Base-by-base conservation (phyloP, 2,888 invertebrate species). In the Cheilosia vulpina region DNA sequence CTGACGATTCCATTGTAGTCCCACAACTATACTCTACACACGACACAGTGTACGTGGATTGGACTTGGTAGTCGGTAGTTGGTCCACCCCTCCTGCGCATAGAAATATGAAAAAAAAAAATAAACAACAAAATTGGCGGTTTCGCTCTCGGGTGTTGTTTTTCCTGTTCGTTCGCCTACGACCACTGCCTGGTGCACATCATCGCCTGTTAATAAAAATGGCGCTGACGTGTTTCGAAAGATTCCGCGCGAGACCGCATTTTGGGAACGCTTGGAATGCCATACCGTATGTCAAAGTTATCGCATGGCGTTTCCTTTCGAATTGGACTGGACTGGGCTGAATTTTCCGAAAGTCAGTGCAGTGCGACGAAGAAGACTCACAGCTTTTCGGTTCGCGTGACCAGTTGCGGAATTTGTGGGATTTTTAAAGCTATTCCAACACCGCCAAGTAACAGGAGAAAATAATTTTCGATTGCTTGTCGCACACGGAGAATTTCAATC, bases 191-290 rank as follows among this genome's bases (percentile, higher is more conserved):
- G 72, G 31, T 77, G 24, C 55, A 75, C 79, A 84, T 85, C 76
- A 27, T 85, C 81, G 77, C 87, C 87, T 82, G 87, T 81, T 87
- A 78, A 63, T 77, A 82, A 87, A 85, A 87, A 87, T 87, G 87
- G 87, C 73, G 69, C 73, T 82, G 87, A 87, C 87, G 87, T 87
- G 73, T 82, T 87, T 87, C 66, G 72, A 63, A 78, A 78, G 81
- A 87, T 87, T 82, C 82, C 87, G 82, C 78, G 77, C 77, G 78
- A 73, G 21, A 53, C 77, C 62, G 85, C 71, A 60, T 45, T 73
- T 68, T 55, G 52, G 57, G 75, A 84, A 84, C 80, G 76, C 55
- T 76, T 57, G 80, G 80, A 85, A 85, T 80, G 85, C 15, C 15
- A 27, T 15, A 43, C 38, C 31, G 5, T 6, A 13, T 17, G 47